A percentile compares a stretch with the other conserved stretches of the same genome.
Evolutionary conservation across 2,113 vertebrate species (phyloP).

Genomic region (Poeciliopsis occidentalis): DNA sequence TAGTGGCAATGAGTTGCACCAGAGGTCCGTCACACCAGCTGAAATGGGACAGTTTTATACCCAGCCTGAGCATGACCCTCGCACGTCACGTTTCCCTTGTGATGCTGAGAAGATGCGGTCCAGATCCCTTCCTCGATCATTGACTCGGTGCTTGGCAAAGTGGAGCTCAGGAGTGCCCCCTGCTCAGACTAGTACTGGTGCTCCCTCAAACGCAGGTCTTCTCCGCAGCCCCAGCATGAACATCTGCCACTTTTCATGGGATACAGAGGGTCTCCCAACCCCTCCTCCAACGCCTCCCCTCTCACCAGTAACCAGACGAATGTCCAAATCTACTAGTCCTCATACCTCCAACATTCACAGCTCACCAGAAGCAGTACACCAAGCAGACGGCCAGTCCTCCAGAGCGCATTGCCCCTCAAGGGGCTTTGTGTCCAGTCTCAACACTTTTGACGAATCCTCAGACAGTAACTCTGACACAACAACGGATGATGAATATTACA

Average conservation of each 20-base stretch:
- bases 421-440: constrained; percentile 62
- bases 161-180: constrained; percentile 41
- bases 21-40: constrained; percentile 21
- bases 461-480: constrained; percentile 87
- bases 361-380: constrained; percentile 64
- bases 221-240: constrained; percentile 45
- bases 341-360: constrained; percentile 58
- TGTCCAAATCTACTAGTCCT: constrained; percentile 69
- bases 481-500: constrained; percentile 94
- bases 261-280: constrained; percentile 69
- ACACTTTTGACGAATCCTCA: constrained; percentile 82
- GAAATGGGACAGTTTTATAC: constrained; percentile 9
- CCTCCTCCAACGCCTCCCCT: constrained; percentile 75
- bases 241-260: constrained; percentile 51
- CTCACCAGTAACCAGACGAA: constrained; percentile 65
- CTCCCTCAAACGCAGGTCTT: constrained; percentile 25
- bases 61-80: background rate
- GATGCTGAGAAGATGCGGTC: constrained; percentile 58
- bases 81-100: constrained; percentile 11
- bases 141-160: constrained; percentile 57
- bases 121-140: constrained; percentile 68
- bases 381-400: constrained; percentile 66
- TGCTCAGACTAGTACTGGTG: constrained; percentile 1
- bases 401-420: constrained; percentile 65
- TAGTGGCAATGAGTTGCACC: constrained; percentile 27